Evolutionary conservation across 2,888 invertebrate species (phyloP).

Genomic region (Macrosiphum euphorbiae): DNA sequence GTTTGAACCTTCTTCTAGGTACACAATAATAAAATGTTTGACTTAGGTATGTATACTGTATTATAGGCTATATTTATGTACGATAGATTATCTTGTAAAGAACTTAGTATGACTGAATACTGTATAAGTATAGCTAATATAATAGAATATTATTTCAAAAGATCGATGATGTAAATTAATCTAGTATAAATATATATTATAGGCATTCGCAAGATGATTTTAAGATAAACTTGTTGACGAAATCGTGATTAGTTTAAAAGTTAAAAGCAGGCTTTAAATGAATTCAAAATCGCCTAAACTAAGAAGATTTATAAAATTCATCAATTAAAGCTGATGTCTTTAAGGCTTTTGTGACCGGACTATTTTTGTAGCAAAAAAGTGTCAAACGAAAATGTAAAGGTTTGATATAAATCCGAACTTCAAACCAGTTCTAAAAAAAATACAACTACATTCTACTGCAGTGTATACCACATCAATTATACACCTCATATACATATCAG

Average conservation of each 20-base stretch:
- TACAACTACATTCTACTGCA: neutral
- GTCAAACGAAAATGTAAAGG: neutral
- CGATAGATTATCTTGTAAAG: neutral
- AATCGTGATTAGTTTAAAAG: neutral
- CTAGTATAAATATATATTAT: neutral
- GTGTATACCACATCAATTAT: neutral
- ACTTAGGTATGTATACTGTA: neutral
- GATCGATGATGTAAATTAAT: neutral
- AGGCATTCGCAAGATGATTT: neutral
- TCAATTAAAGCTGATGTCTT: neutral
- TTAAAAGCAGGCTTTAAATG: neutral
- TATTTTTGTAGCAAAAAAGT: neutral
- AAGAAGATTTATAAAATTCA: neutral
- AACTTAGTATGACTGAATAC: neutral
- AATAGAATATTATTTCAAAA: neutral
- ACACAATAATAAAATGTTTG: neutral
- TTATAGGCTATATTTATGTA: neutral
- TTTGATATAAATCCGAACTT: neutral
- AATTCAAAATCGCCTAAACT: neutral
- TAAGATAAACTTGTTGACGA: conserved; percentile 2
- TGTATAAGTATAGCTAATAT: neutral
- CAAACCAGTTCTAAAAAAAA: neutral
- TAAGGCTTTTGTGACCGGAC: neutral
- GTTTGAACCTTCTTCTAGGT: neutral
- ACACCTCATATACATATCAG: neutral